Evolutionary conservation across 2,113 vertebrate species (phyloP), one percentile per base, ranked within the genome.

Genomic region (Hemibates koningsi): DNA sequence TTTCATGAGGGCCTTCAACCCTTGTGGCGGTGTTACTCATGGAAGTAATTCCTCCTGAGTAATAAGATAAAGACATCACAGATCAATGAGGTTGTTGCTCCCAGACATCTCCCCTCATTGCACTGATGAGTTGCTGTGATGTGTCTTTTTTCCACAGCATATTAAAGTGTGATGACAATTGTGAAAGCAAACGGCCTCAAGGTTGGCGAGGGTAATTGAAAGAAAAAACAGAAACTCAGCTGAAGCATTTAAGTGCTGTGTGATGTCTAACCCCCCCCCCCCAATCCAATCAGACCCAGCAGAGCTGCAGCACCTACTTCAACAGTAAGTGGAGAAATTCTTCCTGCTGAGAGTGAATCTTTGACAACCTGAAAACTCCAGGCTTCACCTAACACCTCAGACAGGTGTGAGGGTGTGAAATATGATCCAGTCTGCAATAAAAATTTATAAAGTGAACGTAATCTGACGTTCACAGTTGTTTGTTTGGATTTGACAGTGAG

Each of bases 201-300:
- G 57, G 45, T 9, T 76, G 48, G 48, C 1, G 7, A 50, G 13
- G 7, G 50, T 56, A 19, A 82, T 66, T 63, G 61, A 76, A 53
- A 63, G 54, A 82, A 82, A 52, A 52, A n/a, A 52, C 29, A 34
- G 16, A 52, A 29, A 78, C 43, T 78, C 71, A 32, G 43, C 24
- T 50, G 24, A 76, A 78, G 32, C 71, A 50, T 78, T 78, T 78
- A 50, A 29, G 83, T 83, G 86, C 38, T 45, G 34, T 27, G 21
- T 68, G 82, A 50, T 24, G 27, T 50, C 73, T 71, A 27, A 24
- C 0, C 0, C 1, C 11, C 3, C 29, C 0, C 1, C 11, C 3
- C 29, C 41, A 21, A n/a, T 52, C 41, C 59, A 85, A 53, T 88
- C 80, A 88, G 34, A 54, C 38, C 24, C n/a, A 48, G 24, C 21